Evolutionary conservation across 2,797 vertebrate species (phyloP).

Genomic region (Uromys caudimaculatus): DNA sequence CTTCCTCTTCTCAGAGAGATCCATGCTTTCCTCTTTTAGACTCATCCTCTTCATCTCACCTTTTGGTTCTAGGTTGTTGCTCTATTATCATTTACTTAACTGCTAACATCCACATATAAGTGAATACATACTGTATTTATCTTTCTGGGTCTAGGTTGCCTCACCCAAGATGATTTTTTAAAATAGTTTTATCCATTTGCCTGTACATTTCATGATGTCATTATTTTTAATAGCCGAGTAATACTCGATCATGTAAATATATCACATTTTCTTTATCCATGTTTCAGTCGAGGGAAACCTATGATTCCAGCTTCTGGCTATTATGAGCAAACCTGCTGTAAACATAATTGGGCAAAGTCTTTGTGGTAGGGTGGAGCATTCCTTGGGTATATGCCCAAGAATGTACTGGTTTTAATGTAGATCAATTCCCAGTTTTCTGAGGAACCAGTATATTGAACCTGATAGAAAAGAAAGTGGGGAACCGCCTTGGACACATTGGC

Average conservation of each 20-base stretch:
- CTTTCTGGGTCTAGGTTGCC: neutral
- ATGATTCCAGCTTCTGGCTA: neutral
- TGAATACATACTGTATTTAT: neutral
- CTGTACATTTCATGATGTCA: neutral
- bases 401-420: neutral
- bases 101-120: neutral
- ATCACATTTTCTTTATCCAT: neutral
- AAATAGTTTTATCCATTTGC: neutral
- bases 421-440: neutral
- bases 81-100: neutral
- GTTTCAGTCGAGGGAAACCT: neutral
- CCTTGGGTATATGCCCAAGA: neutral
- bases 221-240: neutral
- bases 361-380: neutral
- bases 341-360: neutral
- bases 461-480: neutral
- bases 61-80: neutral
- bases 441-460: neutral
- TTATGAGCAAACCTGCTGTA: neutral
- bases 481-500: neutral
- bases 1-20: neutral
- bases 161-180: neutral
- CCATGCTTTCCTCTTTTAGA: neutral
- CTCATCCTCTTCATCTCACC: neutral
- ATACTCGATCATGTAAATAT: neutral